A percentile compares a stretch with the other conserved stretches of the same genome.
Evolutionary conservation across 2,888 invertebrate species (phyloP).

Genomic region (Cheilosia urbana): DNA sequence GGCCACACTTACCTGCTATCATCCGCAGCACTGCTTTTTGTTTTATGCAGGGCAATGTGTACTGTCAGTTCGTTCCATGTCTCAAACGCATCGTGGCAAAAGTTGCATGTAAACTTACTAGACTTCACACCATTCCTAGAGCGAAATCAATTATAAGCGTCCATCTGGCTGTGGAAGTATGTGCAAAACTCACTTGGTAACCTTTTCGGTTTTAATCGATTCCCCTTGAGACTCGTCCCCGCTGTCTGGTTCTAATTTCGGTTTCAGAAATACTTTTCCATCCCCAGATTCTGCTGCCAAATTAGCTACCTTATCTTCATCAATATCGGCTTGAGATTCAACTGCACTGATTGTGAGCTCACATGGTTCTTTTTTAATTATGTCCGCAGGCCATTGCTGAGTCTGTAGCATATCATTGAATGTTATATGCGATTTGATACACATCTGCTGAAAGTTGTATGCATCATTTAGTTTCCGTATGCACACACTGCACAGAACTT

Average conservation of each 20-base stretch:
- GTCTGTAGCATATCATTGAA: constrained; percentile 70
- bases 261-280: constrained; percentile 42
- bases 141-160: not conserved
- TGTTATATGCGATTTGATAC: constrained; percentile 69
- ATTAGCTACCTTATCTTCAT: constrained; percentile 20
- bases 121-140: constrained; percentile 21
- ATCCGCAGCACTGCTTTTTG: constrained; percentile 29
- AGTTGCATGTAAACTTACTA: constrained; percentile 65
- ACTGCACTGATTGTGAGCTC: constrained; percentile 57
- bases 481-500: constrained; percentile 68
- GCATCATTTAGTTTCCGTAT: constrained; percentile 70
- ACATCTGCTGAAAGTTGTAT: constrained; percentile 71
- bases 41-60: constrained; percentile 61
- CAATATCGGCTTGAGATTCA: constrained; percentile 52
- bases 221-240: constrained; percentile 51
- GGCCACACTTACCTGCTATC: constrained; percentile 40
- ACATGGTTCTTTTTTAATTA: constrained; percentile 63
- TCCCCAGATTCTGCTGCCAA: constrained; percentile 19
- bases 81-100: constrained; percentile 62
- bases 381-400: constrained; percentile 46
- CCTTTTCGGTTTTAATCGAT: constrained; percentile 25
- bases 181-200: constrained; percentile 33
- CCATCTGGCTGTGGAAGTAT: not conserved
- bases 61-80: constrained; percentile 57
- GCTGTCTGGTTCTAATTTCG: constrained; percentile 58